Evolutionary conservation across 2,113 vertebrate genomes (phyloP).

Genomic region (Scatophagus argus): DNA sequence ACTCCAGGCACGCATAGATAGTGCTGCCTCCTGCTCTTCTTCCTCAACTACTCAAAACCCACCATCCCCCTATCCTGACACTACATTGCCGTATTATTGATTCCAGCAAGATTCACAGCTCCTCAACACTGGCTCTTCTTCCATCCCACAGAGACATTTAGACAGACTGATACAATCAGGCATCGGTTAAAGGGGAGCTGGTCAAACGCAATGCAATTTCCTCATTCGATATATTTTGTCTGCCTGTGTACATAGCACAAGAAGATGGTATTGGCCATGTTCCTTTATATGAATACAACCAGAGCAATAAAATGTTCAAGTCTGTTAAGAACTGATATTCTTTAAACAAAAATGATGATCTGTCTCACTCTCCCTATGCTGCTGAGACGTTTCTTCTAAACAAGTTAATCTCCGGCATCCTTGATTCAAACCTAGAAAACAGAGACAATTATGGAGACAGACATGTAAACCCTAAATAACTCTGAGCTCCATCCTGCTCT

Average conservation of each 20-base stretch:
- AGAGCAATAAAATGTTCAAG: background rate
- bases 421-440: background rate
- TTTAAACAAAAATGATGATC: background rate
- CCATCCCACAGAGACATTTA: conserved; percentile 65
- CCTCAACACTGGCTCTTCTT: conserved; percentile 64
- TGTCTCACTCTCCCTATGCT: background rate
- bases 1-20: conserved; percentile 60
- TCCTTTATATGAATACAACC: background rate
- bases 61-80: conserved; percentile 50
- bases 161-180: conserved; percentile 48
- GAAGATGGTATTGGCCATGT: background rate
- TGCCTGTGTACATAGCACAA: background rate
- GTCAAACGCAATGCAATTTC: conserved; percentile 25
- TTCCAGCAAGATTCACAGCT: conserved; percentile 60
- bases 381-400: background rate
- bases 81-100: conserved; percentile 74
- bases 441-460: background rate
- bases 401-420: background rate
- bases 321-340: background rate
- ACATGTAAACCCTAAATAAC: background rate
- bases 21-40: conserved; percentile 25
- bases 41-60: conserved; percentile 18
- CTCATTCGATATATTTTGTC: conserved; percentile 6
- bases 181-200: conserved; percentile 16
- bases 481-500: background rate